Evolutionary conservation across 2,888 invertebrate species (phyloP), one percentile per base, ranked within the genome.

Genomic region (Melitaea athalia): DNA sequence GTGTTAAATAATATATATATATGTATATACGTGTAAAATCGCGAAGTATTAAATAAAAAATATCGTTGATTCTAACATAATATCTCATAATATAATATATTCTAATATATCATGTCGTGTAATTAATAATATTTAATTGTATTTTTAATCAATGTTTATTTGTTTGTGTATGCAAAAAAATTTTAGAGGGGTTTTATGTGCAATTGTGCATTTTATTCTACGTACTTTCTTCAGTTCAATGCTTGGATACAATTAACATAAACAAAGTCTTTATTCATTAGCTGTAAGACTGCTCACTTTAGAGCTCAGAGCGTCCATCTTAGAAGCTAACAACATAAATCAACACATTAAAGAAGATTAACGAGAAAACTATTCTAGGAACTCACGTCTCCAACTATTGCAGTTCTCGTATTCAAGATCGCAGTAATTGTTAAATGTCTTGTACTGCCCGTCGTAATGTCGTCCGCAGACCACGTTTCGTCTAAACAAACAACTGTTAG

Each of bases 361-460:
- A 68, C 59, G 52, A 55, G 60, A 55, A 60, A 67, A 52, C 55
- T 50, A n/a, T 42, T 33, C 55, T 15, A 17, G 15, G 24, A 57
- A 80, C 88, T 84, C 72, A 90, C 91, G 76, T 79, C 88, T 81
- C 91, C 90, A 91, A 64, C 86, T 79, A 62, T 90, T 89, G 62
- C 90, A 90, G 68, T 90, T 91, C 45, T 88, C 90, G 49, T 81
- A 89, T 72, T 90, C 89, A 82, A 91, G 78, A 70, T 85, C 83
- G 24, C 91, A 90, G 59, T 87, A 90, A 49, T 83, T 89, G 6
- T 75, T 76, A 59, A 90, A 91, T 0, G 88, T 85, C 75, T 80
- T 85, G 59, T 78, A 88, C 0, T 77, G 4, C 0, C 89, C 89
- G n/a, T 90, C 88, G 59, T 89, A 89, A 63, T 89, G 89, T 0